Base-by-base conservation (phyloP, 2,113 vertebrate species). In the Isurus oxyrinchus region DNA sequence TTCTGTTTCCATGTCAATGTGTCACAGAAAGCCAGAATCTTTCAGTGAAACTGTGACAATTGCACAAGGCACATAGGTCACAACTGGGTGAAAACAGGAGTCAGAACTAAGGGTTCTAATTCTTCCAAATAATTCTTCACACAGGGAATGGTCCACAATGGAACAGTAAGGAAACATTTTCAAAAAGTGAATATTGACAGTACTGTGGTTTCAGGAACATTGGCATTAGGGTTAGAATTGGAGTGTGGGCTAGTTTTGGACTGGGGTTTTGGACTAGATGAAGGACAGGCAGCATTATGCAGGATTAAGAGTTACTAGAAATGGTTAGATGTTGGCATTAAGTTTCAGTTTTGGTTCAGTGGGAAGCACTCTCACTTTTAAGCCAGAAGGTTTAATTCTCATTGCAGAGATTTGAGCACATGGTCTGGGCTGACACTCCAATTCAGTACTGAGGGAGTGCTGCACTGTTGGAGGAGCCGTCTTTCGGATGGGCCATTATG, bases 161-260 rank as follows among this genome's bases (percentile, higher is more conserved):
- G 11, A 7, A 13, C 44, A 49, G 44, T 49, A 1, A 90, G 27
- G 25, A 57, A 57, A 87, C 7, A 44, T 87, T 23, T 21, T 87
- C 53, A 1, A 53, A 87, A 87, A 53, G 86, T 53, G 86, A 49
- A 25, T 53, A 2, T 87, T 49, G 6, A 55, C 44, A 53, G 10
- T 21, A 25, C 86, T 6, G 44, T 5, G 19, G 16, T 87, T 87
- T 87, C 23, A 23, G 44, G 23, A 87, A 53, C 44, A 84, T 61
- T 90, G 5, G 95, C 97, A 96, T 96, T 90, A 81, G 61, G 96
- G 96, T 97, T 93, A 96, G 84, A 96, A 96, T 96, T 96, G 96
- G 96, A 97, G 96, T 96, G 97, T 96, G 97, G 40, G 81, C 7
- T 40, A 81, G 69, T 81, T 53, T 55, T 53, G 49, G 7, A 7